These are phyloP conservation scores for Phylloscopus trochilus DNA, from an alignment of 2,113 vertebrate species.

Conservation along the genomic window DNA sequence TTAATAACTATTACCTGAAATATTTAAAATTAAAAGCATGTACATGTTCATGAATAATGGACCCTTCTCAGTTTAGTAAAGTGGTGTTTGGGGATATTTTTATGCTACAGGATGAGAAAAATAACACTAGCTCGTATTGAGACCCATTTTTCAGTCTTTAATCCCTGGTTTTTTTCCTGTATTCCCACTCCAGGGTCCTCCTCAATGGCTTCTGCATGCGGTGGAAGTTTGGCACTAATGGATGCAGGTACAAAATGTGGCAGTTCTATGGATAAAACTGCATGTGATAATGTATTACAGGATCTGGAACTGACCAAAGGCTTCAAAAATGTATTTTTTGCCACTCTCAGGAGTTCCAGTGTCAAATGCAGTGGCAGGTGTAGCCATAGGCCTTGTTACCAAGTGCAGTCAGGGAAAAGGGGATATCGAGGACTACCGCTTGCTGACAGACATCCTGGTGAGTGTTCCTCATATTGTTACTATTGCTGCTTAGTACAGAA, in stretches of 20 bases:
- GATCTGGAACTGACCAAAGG: neutral
- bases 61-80: neutral
- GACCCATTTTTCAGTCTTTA: neutral
- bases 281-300: neutral
- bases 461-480: neutral
- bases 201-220: slow-evolving; percentile 95
- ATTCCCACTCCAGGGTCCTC: slow-evolving; percentile 82
- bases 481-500: neutral
- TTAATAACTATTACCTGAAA: neutral
- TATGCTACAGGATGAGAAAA: neutral
- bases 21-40: neutral
- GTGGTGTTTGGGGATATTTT: neutral
- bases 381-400: slow-evolving; percentile 90
- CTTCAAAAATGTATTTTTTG: neutral
- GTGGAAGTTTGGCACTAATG: slow-evolving; percentile 94
- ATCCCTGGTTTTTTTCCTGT: neutral
- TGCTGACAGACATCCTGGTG: slow-evolving; percentile 96
- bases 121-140: neutral
- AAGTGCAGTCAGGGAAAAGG: slow-evolving; percentile 76
- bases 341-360: slow-evolving; percentile 86
- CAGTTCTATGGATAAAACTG: neutral
- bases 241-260: slow-evolving; percentile 85
- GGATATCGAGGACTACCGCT: slow-evolving; percentile 88
- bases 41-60: neutral
- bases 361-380: slow-evolving; percentile 89